Evolutionary conservation across 2,888 invertebrate species (phyloP).

Genomic region (Steinernema hermaphroditum): DNA sequence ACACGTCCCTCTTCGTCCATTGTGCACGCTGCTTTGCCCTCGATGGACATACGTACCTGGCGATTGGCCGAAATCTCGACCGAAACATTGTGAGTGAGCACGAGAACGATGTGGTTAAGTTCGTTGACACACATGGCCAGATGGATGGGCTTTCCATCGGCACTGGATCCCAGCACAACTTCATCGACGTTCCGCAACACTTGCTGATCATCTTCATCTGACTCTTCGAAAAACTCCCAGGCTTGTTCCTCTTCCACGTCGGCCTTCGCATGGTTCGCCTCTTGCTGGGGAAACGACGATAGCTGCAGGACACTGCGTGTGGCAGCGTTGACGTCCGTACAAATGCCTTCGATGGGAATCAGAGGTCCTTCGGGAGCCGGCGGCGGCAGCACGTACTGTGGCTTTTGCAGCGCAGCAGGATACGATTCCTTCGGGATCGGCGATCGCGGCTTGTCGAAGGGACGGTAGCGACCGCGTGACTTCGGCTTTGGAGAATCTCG

Average conservation of each 20-base stretch:
- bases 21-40: neutral
- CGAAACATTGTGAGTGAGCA: constrained; percentile 8
- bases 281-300: neutral
- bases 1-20: constrained; percentile 8
- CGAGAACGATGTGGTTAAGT: constrained; percentile 3
- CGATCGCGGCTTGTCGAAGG: neutral
- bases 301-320: neutral
- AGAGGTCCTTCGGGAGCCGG: neutral
- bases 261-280: neutral
- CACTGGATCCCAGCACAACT: neutral
- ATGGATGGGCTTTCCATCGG: constrained; percentile 14
- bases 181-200: neutral
- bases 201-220: neutral
- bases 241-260: neutral
- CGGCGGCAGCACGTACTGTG: constrained; percentile 9
- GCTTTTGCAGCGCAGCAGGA: constrained; percentile 8
- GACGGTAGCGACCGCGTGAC: neutral
- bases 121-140: constrained; percentile 10
- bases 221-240: neutral
- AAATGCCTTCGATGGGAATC: neutral
- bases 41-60: neutral
- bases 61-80: constrained; percentile 15
- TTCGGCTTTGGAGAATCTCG: neutral
- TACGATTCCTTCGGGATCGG: constrained; percentile 15
- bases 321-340: neutral